Conservation (phyloP, 2,888 invertebrate genomes). For the Drosophila dives region DNA sequence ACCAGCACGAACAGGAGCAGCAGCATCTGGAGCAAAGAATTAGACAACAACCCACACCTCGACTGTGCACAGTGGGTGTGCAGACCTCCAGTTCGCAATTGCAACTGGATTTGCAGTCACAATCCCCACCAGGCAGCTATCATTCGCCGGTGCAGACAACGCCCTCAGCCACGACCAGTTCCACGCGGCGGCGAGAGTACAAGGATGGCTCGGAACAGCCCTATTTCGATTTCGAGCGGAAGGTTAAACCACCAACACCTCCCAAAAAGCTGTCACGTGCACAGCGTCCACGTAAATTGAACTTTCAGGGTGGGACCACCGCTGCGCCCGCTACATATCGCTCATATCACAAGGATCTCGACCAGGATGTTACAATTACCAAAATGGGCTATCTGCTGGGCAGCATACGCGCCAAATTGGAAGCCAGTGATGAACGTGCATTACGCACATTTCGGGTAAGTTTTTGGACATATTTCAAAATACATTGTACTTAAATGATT, state of each 20-base stretch:
- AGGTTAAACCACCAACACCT: conserved; percentile 78
- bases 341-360: conserved; percentile 82
- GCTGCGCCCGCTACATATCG: conserved; percentile 75
- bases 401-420: conserved; percentile 81
- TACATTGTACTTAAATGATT: neutral
- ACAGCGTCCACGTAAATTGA: conserved; percentile 70
- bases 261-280: conserved; percentile 62
- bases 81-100: conserved; percentile 72
- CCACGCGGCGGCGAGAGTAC: conserved; percentile 29
- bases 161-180: conserved; percentile 49
- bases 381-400: conserved; percentile 83
- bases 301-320: conserved; percentile 61
- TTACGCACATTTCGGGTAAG: conserved; percentile 81
- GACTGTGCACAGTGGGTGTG: conserved; percentile 76
- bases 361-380: conserved; percentile 81
- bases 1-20: conserved; percentile 33
- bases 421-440: conserved; percentile 81
- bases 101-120: conserved; percentile 63
- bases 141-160: conserved; percentile 80
- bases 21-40: conserved; percentile 6
- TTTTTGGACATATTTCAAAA: neutral
- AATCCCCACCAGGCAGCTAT: conserved; percentile 83
- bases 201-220: conserved; percentile 35
- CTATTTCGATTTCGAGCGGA: conserved; percentile 82
- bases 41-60: conserved; percentile 24